A percentile compares a stretch with the other conserved stretches of the same genome.
These are phyloP conservation scores for Strigamia transsilvanica DNA, from an alignment of 2,888 invertebrate species.

Conservation along the genomic window DNA sequence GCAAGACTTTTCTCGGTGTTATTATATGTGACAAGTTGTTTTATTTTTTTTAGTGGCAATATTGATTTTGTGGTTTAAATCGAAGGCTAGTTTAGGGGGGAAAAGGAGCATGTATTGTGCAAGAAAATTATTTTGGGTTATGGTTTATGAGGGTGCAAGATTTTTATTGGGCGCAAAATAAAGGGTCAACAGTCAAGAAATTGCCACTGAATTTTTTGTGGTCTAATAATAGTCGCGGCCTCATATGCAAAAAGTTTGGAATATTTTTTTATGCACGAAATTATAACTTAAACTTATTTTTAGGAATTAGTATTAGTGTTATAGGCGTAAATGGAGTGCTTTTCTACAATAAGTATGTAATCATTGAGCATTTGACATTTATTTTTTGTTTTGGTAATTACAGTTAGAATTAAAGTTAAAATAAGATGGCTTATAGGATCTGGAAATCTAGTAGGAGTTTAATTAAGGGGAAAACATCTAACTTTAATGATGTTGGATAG, in stretches of 20 bases:
- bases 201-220: not conserved
- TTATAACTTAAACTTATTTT: not conserved
- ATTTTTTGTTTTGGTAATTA: no score
- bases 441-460: no score
- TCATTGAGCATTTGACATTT: not conserved
- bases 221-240: not conserved
- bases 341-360: not conserved
- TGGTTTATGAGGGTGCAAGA: not conserved
- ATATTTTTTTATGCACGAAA: not conserved
- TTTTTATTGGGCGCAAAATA: constrained; percentile 16
- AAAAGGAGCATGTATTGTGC: no score
- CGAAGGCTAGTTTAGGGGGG: no score
- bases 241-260: not conserved
- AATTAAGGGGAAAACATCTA: no score
- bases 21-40: no score
- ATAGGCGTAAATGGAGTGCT: not conserved
- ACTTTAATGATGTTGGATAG: no score
- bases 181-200: constrained; percentile 25
- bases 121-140: not conserved
- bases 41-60: no score
- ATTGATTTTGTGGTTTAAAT: no score
- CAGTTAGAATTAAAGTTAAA: no score
- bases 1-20: no score
- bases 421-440: no score
- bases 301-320: not conserved